These are phyloP conservation scores for Eupithecia centaureata DNA, from an alignment of 2,888 invertebrate species.

Conservation along the genomic window DNA sequence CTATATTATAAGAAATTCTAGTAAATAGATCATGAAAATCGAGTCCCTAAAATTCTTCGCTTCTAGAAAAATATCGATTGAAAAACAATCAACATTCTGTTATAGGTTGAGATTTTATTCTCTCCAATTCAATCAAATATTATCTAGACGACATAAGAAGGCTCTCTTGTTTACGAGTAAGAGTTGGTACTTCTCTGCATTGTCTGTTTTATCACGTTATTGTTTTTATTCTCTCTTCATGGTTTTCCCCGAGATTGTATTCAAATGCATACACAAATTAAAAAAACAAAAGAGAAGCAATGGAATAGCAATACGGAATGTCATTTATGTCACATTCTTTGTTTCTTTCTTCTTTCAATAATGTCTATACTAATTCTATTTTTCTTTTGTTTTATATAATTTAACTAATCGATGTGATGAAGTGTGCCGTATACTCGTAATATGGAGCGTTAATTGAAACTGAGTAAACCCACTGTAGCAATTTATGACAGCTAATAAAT, in stretches of 20 bases:
- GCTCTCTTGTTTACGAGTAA: neutral
- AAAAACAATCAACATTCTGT: neutral
- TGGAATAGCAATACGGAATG: too few species aligned
- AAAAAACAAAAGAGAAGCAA: neutral
- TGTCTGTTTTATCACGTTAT: neutral
- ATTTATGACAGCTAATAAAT: constrained; percentile 68
- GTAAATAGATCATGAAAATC: too few species aligned
- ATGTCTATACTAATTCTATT: too few species aligned
- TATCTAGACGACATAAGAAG: neutral
- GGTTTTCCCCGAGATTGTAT: neutral
- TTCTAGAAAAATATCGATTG: neutral
- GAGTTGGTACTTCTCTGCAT: neutral
- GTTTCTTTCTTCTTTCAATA: too few species aligned
- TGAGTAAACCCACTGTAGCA: constrained; percentile 64
- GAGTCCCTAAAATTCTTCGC: too few species aligned
- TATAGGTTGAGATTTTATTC: neutral
- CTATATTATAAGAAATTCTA: too few species aligned
- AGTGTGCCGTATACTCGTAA: constrained; percentile 44
- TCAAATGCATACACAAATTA: neutral
- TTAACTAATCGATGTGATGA: constrained; percentile 20
- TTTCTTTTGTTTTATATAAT: neutral
- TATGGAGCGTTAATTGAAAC: constrained; percentile 57
- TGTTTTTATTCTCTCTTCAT: neutral
- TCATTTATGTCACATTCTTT: neutral
- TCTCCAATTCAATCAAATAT: neutral